Conservation (phyloP, 1,140 invertebrate species). For the Phymorhynchus buccinoides region DNA sequence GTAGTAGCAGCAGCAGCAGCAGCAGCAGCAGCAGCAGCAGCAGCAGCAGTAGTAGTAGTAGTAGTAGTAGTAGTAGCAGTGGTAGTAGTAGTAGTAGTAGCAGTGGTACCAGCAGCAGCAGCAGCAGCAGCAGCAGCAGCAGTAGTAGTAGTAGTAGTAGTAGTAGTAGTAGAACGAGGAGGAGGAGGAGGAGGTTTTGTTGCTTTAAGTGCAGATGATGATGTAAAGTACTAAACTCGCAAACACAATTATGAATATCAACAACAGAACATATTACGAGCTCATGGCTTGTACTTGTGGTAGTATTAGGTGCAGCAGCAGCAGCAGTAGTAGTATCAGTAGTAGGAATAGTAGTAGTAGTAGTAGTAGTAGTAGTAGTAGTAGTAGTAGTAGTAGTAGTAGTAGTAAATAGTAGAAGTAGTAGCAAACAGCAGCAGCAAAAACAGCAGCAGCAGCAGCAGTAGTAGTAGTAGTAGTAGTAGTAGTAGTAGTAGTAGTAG, state of each 20-base stretch:
- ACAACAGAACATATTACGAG: no score
- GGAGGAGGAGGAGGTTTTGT: no score
- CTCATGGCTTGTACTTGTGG: no score
- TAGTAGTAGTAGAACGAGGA: slow-evolving; percentile 11
- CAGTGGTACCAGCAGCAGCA: slow-evolving; percentile 23
- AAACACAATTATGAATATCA: no score
- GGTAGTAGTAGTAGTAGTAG: slow-evolving; percentile 32
- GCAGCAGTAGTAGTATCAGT: neutral
- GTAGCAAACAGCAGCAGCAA: neutral
- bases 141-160: slow-evolving; percentile 2
- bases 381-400: slow-evolving; percentile 8
- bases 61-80: slow-evolving; percentile 32
- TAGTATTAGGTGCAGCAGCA: neutral
- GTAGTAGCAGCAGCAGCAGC: neutral
- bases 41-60: slow-evolving; percentile 29
- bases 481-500: neutral
- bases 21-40: slow-evolving; percentile 16
- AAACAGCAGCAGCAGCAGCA: neutral
- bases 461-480: neutral
- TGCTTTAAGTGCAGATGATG: no score
- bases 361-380: slow-evolving; percentile 20
- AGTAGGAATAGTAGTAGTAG: neutral
- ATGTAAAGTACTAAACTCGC: no score
- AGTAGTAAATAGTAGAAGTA: neutral
- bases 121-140: neutral